Evolutionary conservation across 2,797 vertebrate species (phyloP), one percentile per base, ranked within the genome.

Genomic region (Gadopsis bispinosus): DNA sequence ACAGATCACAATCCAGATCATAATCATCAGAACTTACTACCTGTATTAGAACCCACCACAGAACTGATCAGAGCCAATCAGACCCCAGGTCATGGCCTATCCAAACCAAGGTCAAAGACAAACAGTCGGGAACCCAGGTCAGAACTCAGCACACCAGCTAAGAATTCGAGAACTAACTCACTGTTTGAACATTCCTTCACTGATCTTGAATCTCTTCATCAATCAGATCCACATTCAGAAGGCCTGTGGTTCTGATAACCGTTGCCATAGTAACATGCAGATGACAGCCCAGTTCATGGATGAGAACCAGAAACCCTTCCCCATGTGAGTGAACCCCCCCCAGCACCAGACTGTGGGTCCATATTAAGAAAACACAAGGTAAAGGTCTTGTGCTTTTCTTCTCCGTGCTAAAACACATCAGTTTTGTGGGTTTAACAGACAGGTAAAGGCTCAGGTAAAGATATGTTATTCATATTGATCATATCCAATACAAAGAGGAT

Each of bases 221-320:
- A 4, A 0, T 74, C 64, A 93, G 92, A 87, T 93, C 61, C 89
- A 93, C 59, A 83, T 93, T 54, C 85, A 77, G 75, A 93, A 91
- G 65, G 79, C 84, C 13, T 93, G 92, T 20, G 92, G 92, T 66
- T 55, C 83, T 56, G 92, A 93, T 58, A 87, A 93, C 58, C 73
- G 59, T 50, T 93, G 92, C 81, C 82, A 91, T 1, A 90, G 91
- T 31, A 93, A 92, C 80, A 84, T 93, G 35, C 90, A 89, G 75
- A 89, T 93, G 91, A 47, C 10, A 0, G 90, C 91, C 17, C 83
- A 45, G 56, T 93, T 92, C 80, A 86, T 74, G 0, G 88, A 92
- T 33, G 69, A 87, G 63, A 77, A 81, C 69, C 80, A 77, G 62
- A 79, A 19, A 4, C 89, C 91, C 0, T 83, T 90, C 16, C 13